Evolutionary conservation across 2,113 vertebrate species (phyloP), one percentile per base, ranked within the genome.

Genomic region (Bostrychus sinensis): DNA sequence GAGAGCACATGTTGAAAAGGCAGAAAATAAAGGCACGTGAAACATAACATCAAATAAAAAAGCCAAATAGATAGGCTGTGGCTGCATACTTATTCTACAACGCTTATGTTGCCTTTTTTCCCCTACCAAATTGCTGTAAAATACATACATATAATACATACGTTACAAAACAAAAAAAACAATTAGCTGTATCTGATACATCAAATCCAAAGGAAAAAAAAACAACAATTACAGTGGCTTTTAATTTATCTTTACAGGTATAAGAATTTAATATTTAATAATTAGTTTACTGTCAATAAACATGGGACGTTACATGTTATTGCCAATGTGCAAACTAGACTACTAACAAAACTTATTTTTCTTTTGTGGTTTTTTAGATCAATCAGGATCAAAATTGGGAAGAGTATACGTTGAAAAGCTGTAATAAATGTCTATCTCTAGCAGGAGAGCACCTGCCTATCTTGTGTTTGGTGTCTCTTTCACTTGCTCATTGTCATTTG

Each of bases 41-140:
- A n/a, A 16, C 14, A 51, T 16, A 51, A 28, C 10, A 51, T 26
- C 14, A 30, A n/a, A 7, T 26, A 16, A 58, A 62, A 36, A 71
- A 42, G 61, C 25, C 46, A 34, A 38, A 11, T 22, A 4, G 2
- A 51, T 16, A n/a, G 1, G 26, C 5, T 41, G 42, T 38, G 59
- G 46, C 25, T 62, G 59, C 58, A 73, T 55, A 46, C 64, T 78
- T 70, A 36, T 25, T 48, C 34, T 68, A n/a, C 39, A 42, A 17
- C 7, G 39, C 39, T n/a, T n/a, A n/a, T n/a, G n/a, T n/a, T 38
- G 57, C 22, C 17, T 56, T 4, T 22, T 34, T 17, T 10, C 6
- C 6, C 78, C 45, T 23, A 7, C 67, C 37, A 37, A 26, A 68
- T 10, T 22, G 54, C 68, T 71, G 74, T 84, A 22, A 23, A 22